Percentiles rank a stretch among this genome's conserved stretches.
phyloP scores from a whole-genome alignment of 2,797 vertebrate genomes.

The Darevskia nairensis region DNA sequence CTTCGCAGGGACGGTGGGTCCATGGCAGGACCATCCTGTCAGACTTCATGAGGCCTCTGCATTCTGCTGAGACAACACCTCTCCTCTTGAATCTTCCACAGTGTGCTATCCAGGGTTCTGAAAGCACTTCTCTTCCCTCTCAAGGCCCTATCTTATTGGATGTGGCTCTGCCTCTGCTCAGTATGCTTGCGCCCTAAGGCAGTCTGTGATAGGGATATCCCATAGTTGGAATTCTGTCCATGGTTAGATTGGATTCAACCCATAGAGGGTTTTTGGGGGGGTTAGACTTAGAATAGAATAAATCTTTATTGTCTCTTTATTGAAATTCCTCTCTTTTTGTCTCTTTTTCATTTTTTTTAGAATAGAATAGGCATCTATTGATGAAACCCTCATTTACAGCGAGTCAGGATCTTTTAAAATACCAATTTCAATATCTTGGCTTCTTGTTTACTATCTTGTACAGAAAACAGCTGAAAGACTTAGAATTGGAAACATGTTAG shows the following conservation, averaged over 20 bases:
- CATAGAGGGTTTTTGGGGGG: too few species aligned
- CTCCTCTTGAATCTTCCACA: neutral
- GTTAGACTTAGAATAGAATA: too few species aligned
- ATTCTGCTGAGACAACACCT: neutral
- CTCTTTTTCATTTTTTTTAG: too few species aligned
- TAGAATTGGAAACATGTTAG: conserved; percentile 67
- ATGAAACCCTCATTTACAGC: conserved; percentile 63
- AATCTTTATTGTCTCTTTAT: too few species aligned
- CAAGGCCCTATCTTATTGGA: neutral
- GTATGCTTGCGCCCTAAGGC: too few species aligned
- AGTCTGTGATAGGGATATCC: too few species aligned
- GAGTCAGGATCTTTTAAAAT: conserved; percentile 63
- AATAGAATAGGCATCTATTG: conserved; percentile 71
- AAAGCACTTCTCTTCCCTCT: neutral
- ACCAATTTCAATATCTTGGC: conserved; percentile 43
- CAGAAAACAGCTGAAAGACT: conserved; percentile 60
- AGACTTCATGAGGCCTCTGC: neutral
- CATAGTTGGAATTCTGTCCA: too few species aligned
- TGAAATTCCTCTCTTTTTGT: too few species aligned
- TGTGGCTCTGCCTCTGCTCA: too few species aligned
- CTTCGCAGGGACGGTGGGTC: neutral
- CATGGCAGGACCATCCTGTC: neutral
- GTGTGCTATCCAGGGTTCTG: neutral
- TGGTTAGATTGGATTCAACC: too few species aligned
- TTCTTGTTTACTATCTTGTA: conserved; percentile 60